phyloP scores from a whole-genome alignment of 2,113 vertebrate genomes.

The Cercocebus atys region DNA sequence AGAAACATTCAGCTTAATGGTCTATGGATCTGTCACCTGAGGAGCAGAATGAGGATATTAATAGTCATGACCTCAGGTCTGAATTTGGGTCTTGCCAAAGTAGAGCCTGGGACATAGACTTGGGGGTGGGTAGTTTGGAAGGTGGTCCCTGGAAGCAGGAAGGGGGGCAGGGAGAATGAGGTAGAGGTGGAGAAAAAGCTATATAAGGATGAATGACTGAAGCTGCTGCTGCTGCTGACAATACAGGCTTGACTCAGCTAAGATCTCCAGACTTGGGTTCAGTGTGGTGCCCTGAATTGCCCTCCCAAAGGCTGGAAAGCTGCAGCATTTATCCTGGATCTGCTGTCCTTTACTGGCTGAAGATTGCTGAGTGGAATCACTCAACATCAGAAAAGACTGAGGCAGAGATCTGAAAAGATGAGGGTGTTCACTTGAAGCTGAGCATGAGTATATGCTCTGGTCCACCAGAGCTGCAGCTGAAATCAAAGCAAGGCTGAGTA shows the following conservation, averaged over 20 bases:
- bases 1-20: background rate
- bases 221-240: background rate
- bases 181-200: background rate
- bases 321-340: background rate
- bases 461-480: background rate
- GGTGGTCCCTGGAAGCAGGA: background rate
- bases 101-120: background rate
- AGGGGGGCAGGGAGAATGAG: background rate
- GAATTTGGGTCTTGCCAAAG: background rate
- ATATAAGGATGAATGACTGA: background rate
- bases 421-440: background rate
- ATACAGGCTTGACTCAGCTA: background rate
- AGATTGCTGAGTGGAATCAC: background rate
- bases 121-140: background rate
- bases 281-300: background rate
- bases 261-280: background rate
- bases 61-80: background rate
- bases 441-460: background rate
- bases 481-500: background rate
- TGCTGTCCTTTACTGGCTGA: background rate
- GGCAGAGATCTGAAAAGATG: background rate
- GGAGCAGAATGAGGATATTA: background rate
- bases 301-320: background rate
- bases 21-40: background rate
- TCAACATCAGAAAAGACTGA: background rate